These are phyloP conservation scores for Scaptomyza polygonia DNA, from an alignment of 2,888 invertebrate species.

Conservation along the genomic window DNA sequence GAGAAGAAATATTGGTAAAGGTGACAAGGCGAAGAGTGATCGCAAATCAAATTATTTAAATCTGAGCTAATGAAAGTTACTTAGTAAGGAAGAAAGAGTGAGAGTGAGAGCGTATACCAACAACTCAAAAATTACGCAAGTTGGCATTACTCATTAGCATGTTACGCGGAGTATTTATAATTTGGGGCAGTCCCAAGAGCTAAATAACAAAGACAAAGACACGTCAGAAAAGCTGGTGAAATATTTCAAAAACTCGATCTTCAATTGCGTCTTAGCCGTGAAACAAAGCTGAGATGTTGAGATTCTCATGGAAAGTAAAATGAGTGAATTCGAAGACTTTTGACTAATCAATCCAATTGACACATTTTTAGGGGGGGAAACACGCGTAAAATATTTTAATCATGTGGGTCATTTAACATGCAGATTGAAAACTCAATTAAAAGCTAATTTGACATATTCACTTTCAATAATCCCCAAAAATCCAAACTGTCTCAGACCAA, in stretches of 20 bases:
- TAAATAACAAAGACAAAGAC: slow-evolving; percentile 33
- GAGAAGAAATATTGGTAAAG: not conserved
- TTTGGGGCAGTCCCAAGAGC: slow-evolving; percentile 60
- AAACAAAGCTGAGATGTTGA: slow-evolving; percentile 15
- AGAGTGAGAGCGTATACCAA: slow-evolving; percentile 4
- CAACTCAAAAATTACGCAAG: slow-evolving; percentile 43
- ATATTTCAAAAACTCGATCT: slow-evolving; percentile 26
- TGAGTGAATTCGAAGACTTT: not conserved
- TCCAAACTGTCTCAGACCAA: slow-evolving; percentile 19
- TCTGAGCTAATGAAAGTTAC: not conserved
- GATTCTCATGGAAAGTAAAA: slow-evolving; percentile 23
- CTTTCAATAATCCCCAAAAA: slow-evolving; percentile 20
- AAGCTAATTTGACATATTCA: slow-evolving; percentile 66
- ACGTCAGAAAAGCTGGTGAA: slow-evolving; percentile 44
- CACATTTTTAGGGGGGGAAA: slow-evolving; percentile 36
- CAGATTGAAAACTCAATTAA: slow-evolving; percentile 75
- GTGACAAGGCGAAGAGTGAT: slow-evolving; percentile 33
- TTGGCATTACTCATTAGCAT: slow-evolving; percentile 60
- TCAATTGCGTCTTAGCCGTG: not conserved
- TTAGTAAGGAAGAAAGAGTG: not conserved
- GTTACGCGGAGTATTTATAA: not conserved
- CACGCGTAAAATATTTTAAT: slow-evolving; percentile 29
- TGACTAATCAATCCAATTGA: slow-evolving; percentile 37
- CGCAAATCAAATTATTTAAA: slow-evolving; percentile 13
- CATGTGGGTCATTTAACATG: slow-evolving; percentile 74